Evolutionary conservation across 2,797 vertebrate genomes (phyloP).

Genomic region (Rhinatrema bivittatum): DNA sequence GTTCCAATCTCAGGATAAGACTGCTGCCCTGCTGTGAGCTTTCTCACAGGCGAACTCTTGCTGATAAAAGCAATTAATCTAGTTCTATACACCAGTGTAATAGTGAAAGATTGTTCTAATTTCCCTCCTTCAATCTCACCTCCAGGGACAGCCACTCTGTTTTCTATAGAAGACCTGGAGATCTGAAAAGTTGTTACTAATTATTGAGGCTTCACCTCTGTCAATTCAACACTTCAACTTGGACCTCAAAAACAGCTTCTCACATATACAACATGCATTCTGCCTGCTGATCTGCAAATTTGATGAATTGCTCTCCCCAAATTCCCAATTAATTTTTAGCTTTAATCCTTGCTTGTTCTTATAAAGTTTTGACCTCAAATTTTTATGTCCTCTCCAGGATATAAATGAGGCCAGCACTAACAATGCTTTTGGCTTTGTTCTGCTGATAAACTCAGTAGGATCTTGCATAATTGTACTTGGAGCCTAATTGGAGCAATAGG

Average conservation of each 20-base stretch:
- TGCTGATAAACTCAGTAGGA: no score
- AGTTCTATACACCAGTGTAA: background rate
- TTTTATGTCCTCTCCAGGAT: no score
- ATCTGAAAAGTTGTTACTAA: background rate
- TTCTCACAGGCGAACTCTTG: background rate
- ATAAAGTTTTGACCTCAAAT: no score
- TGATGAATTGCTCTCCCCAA: rapidly evolving
- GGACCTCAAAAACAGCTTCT: background rate
- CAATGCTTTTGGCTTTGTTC: no score
- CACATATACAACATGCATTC: no score
- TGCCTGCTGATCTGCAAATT: background rate
- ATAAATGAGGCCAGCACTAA: no score
- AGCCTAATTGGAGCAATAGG: no score
- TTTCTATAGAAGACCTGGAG: background rate
- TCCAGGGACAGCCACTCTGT: background rate
- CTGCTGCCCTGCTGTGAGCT: background rate
- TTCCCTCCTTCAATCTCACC: background rate
- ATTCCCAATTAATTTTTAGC: background rate
- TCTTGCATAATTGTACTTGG: no score
- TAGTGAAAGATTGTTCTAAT: background rate
- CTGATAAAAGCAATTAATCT: background rate
- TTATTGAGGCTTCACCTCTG: background rate
- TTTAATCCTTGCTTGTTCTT: background rate
- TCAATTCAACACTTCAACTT: background rate
- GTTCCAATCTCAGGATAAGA: background rate